Conservation (phyloP, 2,113 vertebrate genomes). For the Amphiprion ocellaris region DNA sequence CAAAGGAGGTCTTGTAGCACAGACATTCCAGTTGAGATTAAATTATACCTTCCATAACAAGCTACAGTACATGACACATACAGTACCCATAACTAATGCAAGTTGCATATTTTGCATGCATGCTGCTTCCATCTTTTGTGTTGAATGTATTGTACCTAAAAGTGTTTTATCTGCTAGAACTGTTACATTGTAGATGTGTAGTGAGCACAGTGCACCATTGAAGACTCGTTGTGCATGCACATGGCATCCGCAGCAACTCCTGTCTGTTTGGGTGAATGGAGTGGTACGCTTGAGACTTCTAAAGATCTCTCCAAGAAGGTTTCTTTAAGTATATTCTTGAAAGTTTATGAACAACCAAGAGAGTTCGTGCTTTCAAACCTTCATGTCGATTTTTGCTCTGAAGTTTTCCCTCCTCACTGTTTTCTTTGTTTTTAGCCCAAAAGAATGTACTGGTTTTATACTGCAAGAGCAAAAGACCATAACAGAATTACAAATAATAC, state of each 20-base stretch:
- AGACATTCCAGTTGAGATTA: background rate
- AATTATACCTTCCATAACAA: slow-evolving; percentile 1
- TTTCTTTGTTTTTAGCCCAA: slow-evolving; percentile 39
- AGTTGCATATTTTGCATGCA: background rate
- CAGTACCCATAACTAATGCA: background rate
- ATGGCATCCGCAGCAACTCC: slow-evolving; percentile 48
- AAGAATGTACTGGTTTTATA: slow-evolving; percentile 38
- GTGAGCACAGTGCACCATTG: slow-evolving; percentile 37
- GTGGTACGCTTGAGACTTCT: slow-evolving; percentile 44
- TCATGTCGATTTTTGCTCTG: slow-evolving; percentile 44
- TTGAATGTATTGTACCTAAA: slow-evolving; percentile 21
- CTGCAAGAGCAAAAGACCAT: slow-evolving; percentile 19
- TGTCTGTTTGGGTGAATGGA: slow-evolving; percentile 55
- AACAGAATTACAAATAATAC: slow-evolving; percentile 23
- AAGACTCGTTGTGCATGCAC: slow-evolving; percentile 64
- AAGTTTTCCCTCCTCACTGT: slow-evolving; percentile 18
- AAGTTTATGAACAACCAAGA: slow-evolving; percentile 55
- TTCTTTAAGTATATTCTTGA: slow-evolving; percentile 41
- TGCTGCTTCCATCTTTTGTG: slow-evolving; percentile 17
- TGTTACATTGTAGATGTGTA: slow-evolving; percentile 27
- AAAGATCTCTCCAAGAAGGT: slow-evolving; percentile 54
- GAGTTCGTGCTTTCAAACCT: slow-evolving; percentile 60
- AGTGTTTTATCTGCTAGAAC: slow-evolving; percentile 38
- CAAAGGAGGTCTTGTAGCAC: background rate
- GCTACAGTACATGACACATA: background rate